Conservation (phyloP, 1,140 invertebrate species). For the Meloidogyne exigua region DNA sequence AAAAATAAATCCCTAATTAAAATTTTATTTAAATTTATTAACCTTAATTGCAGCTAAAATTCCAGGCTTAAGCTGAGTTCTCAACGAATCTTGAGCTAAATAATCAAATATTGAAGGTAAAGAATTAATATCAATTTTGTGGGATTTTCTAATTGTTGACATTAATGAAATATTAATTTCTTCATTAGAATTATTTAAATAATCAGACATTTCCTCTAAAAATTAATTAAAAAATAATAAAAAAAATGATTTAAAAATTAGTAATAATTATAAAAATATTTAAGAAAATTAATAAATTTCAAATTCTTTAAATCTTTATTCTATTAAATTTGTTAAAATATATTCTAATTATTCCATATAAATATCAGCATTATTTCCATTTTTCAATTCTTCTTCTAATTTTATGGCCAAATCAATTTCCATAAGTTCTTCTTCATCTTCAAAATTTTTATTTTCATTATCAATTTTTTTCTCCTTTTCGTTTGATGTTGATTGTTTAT, state of each 20-base stretch:
- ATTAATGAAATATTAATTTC: background rate
- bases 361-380: too few species aligned
- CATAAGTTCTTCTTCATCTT: background rate
- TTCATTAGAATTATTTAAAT: too few species aligned
- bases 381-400: background rate
- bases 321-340: too few species aligned
- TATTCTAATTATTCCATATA: too few species aligned
- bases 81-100: slow-evolving; percentile 42
- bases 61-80: slow-evolving; percentile 44
- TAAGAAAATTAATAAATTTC: too few species aligned
- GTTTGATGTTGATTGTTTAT: background rate
- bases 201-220: too few species aligned
- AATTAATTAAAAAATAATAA: too few species aligned
- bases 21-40: too few species aligned
- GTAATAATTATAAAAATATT: too few species aligned
- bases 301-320: too few species aligned
- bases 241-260: too few species aligned
- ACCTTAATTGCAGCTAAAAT: slow-evolving; percentile 37
- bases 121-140: background rate
- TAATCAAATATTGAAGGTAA: slow-evolving; percentile 50
- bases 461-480: background rate
- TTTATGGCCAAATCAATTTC: slow-evolving; percentile 1
- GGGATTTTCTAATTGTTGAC: background rate
- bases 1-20: too few species aligned
- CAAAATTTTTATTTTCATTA: background rate